A percentile compares a stretch with the other conserved stretches of the same genome.
These are phyloP conservation scores for Tachina lurida DNA, from an alignment of 2,888 invertebrate genomes.

Conservation along the genomic window DNA sequence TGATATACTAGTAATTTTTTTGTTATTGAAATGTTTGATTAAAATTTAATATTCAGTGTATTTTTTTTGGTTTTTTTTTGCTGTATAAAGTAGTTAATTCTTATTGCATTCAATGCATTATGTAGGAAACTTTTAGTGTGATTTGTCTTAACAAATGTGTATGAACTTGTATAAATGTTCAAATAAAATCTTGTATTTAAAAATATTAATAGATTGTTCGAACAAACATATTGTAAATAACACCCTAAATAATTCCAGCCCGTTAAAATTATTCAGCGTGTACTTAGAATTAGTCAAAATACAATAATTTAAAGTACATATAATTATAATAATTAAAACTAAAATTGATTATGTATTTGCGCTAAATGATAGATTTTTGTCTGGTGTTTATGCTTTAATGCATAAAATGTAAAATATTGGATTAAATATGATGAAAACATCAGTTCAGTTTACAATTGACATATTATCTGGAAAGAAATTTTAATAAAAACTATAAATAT, in stretches of 20 bases:
- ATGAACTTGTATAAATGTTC: neutral
- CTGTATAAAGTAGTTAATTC: conserved; percentile 27
- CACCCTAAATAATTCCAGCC: conserved; percentile 71
- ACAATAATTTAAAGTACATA: conserved; percentile 26
- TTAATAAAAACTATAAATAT: neutral
- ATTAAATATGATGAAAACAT: neutral
- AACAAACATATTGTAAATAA: conserved; percentile 37
- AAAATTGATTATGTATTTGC: conserved; percentile 1
- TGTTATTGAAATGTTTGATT: conserved; percentile 14
- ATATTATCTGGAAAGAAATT: conserved; percentile 37
- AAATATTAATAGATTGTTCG: conserved; percentile 3
- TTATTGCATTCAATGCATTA: conserved; percentile 65
- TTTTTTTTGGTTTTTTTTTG: conserved; percentile 22
- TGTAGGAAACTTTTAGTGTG: conserved; percentile 67
- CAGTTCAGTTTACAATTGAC: conserved; percentile 41
- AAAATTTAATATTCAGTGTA: conserved; percentile 23
- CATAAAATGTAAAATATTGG: conserved; percentile 41
- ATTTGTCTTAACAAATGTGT: conserved; percentile 25
- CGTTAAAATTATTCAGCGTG: conserved; percentile 67
- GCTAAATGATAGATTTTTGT: neutral
- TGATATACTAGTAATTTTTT: conserved; percentile 2
- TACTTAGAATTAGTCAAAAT: neutral
- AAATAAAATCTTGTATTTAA: neutral
- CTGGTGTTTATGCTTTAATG: conserved; percentile 35
- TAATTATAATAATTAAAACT: conserved; percentile 18